Evolutionary conservation across 2,888 invertebrate genomes (phyloP).

Genomic region (Glaucopsyche alexis): DNA sequence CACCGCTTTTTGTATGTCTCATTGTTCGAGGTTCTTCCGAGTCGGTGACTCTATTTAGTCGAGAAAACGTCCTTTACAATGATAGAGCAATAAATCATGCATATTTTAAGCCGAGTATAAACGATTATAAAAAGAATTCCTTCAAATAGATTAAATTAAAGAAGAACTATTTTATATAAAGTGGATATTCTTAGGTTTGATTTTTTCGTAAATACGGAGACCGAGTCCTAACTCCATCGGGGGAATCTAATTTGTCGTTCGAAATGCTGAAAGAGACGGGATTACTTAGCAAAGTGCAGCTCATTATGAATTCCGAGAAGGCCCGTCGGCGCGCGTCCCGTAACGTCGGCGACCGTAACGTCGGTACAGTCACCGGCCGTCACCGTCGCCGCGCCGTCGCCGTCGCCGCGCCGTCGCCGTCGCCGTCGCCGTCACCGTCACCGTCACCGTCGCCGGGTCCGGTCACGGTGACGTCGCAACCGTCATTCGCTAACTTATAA

Average conservation of each 20-base stretch:
- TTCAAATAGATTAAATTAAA: neutral
- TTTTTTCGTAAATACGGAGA: neutral
- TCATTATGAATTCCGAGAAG: neutral
- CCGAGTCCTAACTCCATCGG: neutral
- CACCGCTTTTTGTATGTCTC: neutral
- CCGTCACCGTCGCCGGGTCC: neutral
- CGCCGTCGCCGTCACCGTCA: neutral
- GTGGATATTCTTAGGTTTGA: neutral
- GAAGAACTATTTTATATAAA: neutral
- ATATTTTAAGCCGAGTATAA: neutral
- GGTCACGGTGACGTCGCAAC: too few species aligned
- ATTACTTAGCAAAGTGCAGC: conserved; percentile 4
- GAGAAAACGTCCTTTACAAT: neutral
- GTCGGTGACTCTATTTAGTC: neutral
- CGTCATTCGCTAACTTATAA: neutral
- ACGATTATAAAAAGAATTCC: neutral
- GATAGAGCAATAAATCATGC: neutral
- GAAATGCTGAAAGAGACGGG: neutral
- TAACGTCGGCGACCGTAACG: neutral
- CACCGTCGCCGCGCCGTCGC: neutral
- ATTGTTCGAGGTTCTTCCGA: conserved; percentile 1
- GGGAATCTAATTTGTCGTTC: neutral
- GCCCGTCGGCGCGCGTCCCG: neutral
- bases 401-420: too few species aligned
- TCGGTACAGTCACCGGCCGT: neutral